Evolutionary conservation across 2,113 vertebrate genomes (phyloP), one percentile per base, ranked within the genome.

Genomic region (Machaerirhynchus nigripectus): DNA sequence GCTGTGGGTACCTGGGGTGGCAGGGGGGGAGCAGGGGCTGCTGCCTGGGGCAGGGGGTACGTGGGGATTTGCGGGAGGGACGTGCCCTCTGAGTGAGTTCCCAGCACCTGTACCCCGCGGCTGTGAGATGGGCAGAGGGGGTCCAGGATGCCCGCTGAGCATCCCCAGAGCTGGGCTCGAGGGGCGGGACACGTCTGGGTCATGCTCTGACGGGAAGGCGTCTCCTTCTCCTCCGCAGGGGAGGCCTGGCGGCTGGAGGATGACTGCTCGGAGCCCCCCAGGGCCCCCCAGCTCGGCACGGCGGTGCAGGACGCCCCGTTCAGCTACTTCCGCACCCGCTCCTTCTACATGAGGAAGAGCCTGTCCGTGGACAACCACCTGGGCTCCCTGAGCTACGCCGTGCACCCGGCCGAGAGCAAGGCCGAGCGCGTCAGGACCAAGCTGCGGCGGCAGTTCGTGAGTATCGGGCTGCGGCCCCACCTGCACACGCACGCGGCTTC

Each of bases 391-490:
- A 97, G 98, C 91, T 98, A 92, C 4, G 49, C 97, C 1, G 35
- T 97, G 17, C 94, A 96, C 30, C 94, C 96, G 0, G 84, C 85
- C 0, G 98, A 98, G 92, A 95, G 95, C 9, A 98, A 97, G 93
- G 95, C 96, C 0, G 92, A 87, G 86, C 52, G 95, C 1, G 96
- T 93, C 47, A 98, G 98, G 97, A 98, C 97, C 77, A 99, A 98
- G 92, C 98, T 99, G 88, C 98, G 98, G 94, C 98, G 99, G 27
- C 99, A 99, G 49, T 99, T 99, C 67, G 99, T 99, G 95, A 99
- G 99, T 99, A 90, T 12, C 1, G 2, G 50, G 26, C 1, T 1
- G 4, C 5, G 24, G 19, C 3, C 5, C 20, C 9, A 1, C 2
- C 4, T 7, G 39, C 17, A 1, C 52, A 3, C 6, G 0, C 9